Evolutionary conservation across 2,888 invertebrate species (phyloP).

Genomic region (Meandrusa payeni): DNA sequence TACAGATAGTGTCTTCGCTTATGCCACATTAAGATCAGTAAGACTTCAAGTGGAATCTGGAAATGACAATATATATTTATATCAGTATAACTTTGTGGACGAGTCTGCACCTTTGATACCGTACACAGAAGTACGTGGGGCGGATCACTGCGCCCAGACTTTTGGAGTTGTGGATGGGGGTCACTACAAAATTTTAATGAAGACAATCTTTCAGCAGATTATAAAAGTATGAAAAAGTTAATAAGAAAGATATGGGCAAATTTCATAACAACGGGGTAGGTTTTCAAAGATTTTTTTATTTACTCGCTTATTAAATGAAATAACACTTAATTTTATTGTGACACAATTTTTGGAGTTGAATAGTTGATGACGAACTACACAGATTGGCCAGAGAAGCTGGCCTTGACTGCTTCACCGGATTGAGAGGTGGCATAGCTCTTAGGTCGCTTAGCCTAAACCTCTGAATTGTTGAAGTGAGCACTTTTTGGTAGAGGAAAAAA

Average conservation of each 20-base stretch:
- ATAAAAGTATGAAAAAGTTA: constrained; percentile 32
- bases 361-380: no score
- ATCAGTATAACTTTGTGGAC: constrained; percentile 46
- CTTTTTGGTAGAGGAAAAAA: no score
- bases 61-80: constrained; percentile 46
- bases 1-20: constrained; percentile 51
- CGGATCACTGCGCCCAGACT: constrained; percentile 41
- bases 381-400: no score
- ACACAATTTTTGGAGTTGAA: no score
- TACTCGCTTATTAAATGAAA: no score
- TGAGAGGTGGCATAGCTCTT: no score
- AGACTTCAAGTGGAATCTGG: constrained; percentile 41
- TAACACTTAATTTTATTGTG: no score
- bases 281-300: no score
- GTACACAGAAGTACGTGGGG: constrained; percentile 34
- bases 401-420: no score
- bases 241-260: constrained; percentile 45
- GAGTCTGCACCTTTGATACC: constrained; percentile 33
- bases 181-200: neutral
- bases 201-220: constrained; percentile 31
- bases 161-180: constrained; percentile 30
- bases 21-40: constrained; percentile 37
- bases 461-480: no score
- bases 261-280: constrained; percentile 45
- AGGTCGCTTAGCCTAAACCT: no score